Evolutionary conservation across 2,113 vertebrate species (phyloP).

Genomic region (Laterallus jamaicensis): DNA sequence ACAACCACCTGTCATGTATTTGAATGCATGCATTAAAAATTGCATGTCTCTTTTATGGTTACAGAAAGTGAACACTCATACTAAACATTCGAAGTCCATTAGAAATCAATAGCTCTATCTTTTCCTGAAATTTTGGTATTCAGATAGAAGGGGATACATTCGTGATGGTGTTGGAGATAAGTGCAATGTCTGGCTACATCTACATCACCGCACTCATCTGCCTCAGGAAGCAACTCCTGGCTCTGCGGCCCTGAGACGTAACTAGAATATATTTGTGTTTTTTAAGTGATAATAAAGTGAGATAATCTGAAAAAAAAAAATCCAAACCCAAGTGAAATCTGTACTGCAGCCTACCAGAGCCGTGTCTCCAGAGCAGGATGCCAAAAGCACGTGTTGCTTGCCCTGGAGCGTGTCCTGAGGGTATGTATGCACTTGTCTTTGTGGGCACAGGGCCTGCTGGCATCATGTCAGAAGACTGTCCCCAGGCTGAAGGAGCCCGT

Average conservation of each 20-base stretch:
- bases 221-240: neutral
- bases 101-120: neutral
- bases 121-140: neutral
- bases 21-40: neutral
- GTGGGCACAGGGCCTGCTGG: neutral
- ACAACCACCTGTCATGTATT: neutral
- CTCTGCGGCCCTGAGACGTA: neutral
- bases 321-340: neutral
- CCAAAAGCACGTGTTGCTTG: neutral
- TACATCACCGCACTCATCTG: neutral
- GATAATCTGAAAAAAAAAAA: neutral
- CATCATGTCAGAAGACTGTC: neutral
- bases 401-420: constrained; percentile 10
- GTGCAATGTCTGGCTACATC: neutral
- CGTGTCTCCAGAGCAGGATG: neutral
- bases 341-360: neutral
- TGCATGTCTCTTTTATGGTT: neutral
- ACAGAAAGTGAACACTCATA: neutral
- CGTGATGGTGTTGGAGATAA: neutral
- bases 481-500: neutral
- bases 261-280: neutral
- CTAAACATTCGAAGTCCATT: neutral
- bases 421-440: neutral
- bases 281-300: constrained; percentile 1
- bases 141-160: neutral